Evolutionary conservation across 2,888 invertebrate species (phyloP).

Genomic region (Allolobophora icterica): DNA sequence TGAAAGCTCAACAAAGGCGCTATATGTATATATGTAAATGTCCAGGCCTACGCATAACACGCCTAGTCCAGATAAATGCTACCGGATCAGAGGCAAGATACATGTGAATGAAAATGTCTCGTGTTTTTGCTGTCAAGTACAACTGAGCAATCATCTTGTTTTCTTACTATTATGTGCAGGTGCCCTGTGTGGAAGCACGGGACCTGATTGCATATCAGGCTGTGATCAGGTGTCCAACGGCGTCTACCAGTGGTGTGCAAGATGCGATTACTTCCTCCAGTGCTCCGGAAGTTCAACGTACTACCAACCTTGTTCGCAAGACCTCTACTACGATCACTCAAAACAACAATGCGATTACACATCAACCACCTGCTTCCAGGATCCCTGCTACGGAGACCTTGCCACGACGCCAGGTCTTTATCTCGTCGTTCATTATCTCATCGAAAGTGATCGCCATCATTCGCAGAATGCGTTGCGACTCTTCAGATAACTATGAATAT

Average conservation of each 20-base stretch:
- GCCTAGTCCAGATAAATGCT: too few species aligned
- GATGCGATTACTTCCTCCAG: constrained; percentile 4
- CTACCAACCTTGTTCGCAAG: not conserved
- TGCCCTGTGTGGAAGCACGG: not conserved
- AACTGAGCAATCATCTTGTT: not conserved
- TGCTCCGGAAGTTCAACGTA: not conserved
- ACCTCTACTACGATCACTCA: not conserved
- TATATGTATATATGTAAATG: too few species aligned
- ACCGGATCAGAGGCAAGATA: too few species aligned
- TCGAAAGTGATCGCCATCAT: not conserved
- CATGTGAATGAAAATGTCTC: too few species aligned
- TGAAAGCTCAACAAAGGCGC: not conserved
- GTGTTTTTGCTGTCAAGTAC: too few species aligned
- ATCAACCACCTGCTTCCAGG: not conserved
- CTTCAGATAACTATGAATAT: too few species aligned
- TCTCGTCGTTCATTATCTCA: too few species aligned
- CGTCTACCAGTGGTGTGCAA: not conserved
- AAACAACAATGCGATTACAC: not conserved
- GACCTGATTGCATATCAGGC: not conserved
- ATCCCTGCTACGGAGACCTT: not conserved
- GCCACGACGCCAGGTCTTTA: not conserved
- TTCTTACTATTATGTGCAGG: not conserved
- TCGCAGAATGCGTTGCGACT: not conserved
- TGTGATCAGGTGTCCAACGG: not conserved
- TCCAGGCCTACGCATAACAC: not conserved